phyloP scores from a whole-genome alignment of 2,888 invertebrate species.

The Resseliella maxima region DNA sequence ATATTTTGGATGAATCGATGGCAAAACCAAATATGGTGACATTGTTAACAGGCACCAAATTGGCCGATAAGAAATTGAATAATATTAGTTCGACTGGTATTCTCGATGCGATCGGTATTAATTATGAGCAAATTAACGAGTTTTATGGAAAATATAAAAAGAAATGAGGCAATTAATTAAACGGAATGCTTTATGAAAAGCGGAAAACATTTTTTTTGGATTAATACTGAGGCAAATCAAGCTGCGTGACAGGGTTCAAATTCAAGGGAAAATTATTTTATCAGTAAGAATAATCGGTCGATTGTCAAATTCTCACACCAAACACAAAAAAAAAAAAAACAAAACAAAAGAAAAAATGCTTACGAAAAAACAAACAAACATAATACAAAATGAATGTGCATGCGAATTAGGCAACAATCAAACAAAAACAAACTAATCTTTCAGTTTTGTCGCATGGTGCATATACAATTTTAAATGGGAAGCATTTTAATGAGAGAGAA shows the following conservation, averaged over 20 bases:
- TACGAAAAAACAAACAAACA: too few relatives aligned
- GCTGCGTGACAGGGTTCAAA: constrained; percentile 42
- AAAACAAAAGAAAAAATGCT: too few relatives aligned
- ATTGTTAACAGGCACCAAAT: constrained; percentile 76
- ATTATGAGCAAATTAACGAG: constrained; percentile 82
- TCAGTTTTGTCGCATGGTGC: neutral
- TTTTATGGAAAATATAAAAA: constrained; percentile 90
- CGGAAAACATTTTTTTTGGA: constrained; percentile 48
- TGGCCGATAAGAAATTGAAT: constrained; percentile 65
- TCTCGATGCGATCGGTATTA: constrained; percentile 83
- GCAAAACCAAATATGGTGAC: constrained; percentile 73
- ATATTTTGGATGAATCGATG: neutral
- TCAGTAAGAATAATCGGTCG: constrained; percentile 15
- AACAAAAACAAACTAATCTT: too few relatives aligned
- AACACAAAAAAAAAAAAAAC: neutral
- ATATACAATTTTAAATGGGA: neutral
- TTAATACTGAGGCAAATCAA: constrained; percentile 1
- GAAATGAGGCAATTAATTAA: constrained; percentile 62
- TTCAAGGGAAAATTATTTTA: constrained; percentile 6
- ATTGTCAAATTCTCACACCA: constrained; percentile 18
- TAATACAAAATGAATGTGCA: too few relatives aligned
- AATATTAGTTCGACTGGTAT: constrained; percentile 82
- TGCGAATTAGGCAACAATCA: too few relatives aligned
- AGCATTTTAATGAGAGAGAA: constrained; percentile 12
- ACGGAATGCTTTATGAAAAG: neutral